Base-by-base conservation (phyloP, 2,797 vertebrate genomes). In the Phalanger gymnotis region DNA sequence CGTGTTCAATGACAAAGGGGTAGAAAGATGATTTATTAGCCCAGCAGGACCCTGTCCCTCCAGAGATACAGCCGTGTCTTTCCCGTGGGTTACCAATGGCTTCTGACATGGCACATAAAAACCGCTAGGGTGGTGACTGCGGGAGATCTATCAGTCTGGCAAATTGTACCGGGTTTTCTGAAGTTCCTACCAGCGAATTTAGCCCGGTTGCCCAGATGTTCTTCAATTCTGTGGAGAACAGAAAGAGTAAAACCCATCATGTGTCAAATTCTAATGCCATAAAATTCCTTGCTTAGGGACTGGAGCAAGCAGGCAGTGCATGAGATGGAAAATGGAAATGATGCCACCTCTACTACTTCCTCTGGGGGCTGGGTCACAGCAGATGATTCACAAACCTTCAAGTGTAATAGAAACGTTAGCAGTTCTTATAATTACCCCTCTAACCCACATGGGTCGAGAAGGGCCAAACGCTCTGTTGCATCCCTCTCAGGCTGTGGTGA, bases 141-240 rank as follows among this genome's bases (percentile, higher is more conserved):
- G 7, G 73, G 22, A 51, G 73, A 31, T 22, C 31, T 27, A 47
- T 51, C 40, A 22, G n/a, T 81, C 40, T 40, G 66, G 66, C 66
- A 81, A 40, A 25, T 25, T 40, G 11, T 10, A 81, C 16, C 2
- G 96, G 99, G 99, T 98, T 99, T 99, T 98, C 99, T 99, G 99
- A 99, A 99, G 98, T 99, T 99, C 98, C 99, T 98, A 98, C 99
- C 99, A 0, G 99, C 99, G 53, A 99, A 99, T 93, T 99, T 99
- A 94, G 99, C 99, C 98, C 99, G 99, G 98, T 99, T 99, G 54
- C 99, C 99, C 47, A 99, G 99, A 97, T 99, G 99, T 98, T 99
- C 99, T 98, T 99, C 99, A 96, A 99, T 99, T 99, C 99, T 99
- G 95, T 93, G 4, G 56, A 81, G 94, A 66, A 96, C 66, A 52